Evolutionary conservation across 1,140 invertebrate genomes (phyloP).

Genomic region (Coelopa frigida): DNA sequence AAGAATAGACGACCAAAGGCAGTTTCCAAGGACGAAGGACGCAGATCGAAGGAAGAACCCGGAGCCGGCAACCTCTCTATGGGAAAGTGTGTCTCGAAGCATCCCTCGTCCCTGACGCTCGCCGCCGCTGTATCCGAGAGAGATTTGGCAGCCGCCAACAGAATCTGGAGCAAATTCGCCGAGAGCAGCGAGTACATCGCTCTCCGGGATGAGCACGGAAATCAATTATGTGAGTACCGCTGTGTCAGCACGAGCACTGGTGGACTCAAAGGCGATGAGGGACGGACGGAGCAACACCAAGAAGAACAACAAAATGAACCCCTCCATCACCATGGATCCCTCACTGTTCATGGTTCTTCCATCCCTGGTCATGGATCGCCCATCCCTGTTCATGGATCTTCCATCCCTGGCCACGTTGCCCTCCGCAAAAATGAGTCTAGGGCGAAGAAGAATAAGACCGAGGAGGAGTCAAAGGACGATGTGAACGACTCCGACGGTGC

Average conservation of each 20-base stretch:
- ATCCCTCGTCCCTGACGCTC: constrained; percentile 41
- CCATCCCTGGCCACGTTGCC: no score
- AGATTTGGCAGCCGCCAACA: constrained; percentile 38
- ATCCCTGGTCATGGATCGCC: no score
- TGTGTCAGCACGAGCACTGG: no score
- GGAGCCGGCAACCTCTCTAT: constrained; percentile 18
- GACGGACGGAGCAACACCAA: constrained; percentile 1
- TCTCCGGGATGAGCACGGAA: constrained; percentile 16
- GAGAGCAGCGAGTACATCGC: constrained; percentile 41
- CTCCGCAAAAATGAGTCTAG: no score
- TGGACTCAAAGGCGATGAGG: no score
- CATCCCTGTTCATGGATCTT: no score
- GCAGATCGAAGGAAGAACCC: background rate
- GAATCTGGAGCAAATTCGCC: constrained; percentile 42
- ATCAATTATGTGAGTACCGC: constrained; percentile 17
- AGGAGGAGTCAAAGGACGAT: no score
- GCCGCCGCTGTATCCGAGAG: constrained; percentile 33
- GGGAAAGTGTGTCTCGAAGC: constrained; percentile 43
- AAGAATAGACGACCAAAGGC: no score
- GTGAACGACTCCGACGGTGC: no score
- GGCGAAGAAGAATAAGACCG: no score
- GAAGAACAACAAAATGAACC: constrained; percentile 11
- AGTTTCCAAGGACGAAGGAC: background rate
- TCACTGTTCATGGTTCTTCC: no score
- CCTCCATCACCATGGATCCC: constrained; percentile 33